Percentiles rank a stretch among this genome's conserved stretches.
Evolutionary conservation across 2,888 invertebrate genomes (phyloP).

Genomic region (Nasonia oneida): DNA sequence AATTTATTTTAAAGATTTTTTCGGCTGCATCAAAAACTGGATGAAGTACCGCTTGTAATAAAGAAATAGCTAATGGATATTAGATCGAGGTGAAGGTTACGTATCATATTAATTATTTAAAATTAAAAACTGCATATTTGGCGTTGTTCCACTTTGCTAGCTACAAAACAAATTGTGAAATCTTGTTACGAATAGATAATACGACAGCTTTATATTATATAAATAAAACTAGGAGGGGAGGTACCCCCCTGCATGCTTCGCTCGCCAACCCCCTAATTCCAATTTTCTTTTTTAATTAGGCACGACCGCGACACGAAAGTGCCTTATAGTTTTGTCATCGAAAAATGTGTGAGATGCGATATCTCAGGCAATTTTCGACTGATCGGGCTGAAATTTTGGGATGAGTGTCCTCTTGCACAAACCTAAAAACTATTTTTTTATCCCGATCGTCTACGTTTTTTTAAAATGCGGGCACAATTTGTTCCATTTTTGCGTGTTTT

Average conservation of each 20-base stretch:
- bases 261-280: too few relatives aligned
- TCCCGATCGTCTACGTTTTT: too few relatives aligned
- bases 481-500: too few relatives aligned
- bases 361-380: too few relatives aligned
- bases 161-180: neutral
- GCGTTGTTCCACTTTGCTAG: constrained; percentile 16
- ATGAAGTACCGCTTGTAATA: constrained; percentile 1
- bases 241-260: constrained; percentile 31
- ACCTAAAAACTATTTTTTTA: too few relatives aligned
- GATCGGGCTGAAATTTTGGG: too few relatives aligned
- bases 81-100: neutral
- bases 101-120: constrained; percentile 33
- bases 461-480: too few relatives aligned
- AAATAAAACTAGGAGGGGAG: constrained; percentile 60
- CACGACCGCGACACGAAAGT: too few relatives aligned
- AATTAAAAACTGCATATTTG: constrained; percentile 28
- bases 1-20: constrained; percentile 33
- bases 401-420: too few relatives aligned
- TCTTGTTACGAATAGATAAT: constrained; percentile 38
- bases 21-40: constrained; percentile 30
- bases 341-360: too few relatives aligned
- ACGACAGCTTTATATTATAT: constrained; percentile 61
- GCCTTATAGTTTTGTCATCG: too few relatives aligned
- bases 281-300: too few relatives aligned
- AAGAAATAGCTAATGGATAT: neutral